Conservation (phyloP, 2,113 vertebrate species). For the Rhea americana region DNA sequence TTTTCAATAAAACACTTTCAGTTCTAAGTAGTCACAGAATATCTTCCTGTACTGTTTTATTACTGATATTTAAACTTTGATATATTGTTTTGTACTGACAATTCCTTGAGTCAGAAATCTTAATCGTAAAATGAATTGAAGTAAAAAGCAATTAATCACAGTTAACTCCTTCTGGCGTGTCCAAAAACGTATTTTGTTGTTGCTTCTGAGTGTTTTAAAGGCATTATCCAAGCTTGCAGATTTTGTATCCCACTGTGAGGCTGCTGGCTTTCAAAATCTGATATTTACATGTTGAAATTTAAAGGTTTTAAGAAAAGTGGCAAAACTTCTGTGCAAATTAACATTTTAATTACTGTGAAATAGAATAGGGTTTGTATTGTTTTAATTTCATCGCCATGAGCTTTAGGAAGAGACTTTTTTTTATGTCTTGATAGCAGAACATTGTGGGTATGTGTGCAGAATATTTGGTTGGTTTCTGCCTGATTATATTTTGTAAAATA, state of each 20-base stretch:
- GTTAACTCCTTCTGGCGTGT: slow-evolving; percentile 48
- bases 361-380: neutral
- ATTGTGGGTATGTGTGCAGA: neutral
- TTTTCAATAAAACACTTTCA: slow-evolving; percentile 72
- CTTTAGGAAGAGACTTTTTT: neutral
- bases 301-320: slow-evolving; percentile 45
- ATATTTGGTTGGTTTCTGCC: neutral
- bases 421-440: neutral
- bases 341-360: slow-evolving; percentile 53
- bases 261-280: slow-evolving; percentile 33
- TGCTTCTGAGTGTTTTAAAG: slow-evolving; percentile 49
- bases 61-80: slow-evolving; percentile 71
- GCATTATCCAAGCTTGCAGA: slow-evolving; percentile 59
- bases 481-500: neutral
- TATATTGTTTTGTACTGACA: slow-evolving; percentile 61
- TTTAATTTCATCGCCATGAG: neutral
- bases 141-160: slow-evolving; percentile 62
- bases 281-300: slow-evolving; percentile 38
- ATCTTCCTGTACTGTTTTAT: slow-evolving; percentile 63
- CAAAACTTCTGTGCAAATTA: slow-evolving; percentile 3
- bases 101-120: slow-evolving; percentile 66
- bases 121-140: slow-evolving; percentile 59
- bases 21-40: slow-evolving; percentile 59
- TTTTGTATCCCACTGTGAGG: slow-evolving; percentile 50
- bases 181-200: slow-evolving; percentile 42